These are phyloP conservation scores for Sebastes itinus DNA, from an alignment of 2,797 vertebrate species.

Conservation along the genomic window DNA sequence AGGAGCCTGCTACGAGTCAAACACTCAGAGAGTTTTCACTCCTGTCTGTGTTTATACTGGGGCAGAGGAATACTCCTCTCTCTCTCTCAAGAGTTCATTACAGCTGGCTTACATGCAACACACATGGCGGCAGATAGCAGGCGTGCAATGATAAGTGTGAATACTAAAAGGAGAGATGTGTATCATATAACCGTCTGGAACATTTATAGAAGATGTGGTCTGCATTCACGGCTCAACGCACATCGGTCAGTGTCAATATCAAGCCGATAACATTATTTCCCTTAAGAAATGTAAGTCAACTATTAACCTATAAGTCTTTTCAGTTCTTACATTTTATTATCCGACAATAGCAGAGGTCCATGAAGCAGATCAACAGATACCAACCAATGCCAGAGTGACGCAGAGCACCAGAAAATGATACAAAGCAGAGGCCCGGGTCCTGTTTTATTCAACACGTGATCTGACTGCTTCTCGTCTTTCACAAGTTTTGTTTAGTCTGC, in stretches of 20 bases:
- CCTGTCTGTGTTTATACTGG: slow-evolving; percentile 68
- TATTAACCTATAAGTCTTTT: background rate
- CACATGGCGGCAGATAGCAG: slow-evolving; percentile 41
- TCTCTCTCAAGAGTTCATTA: slow-evolving; percentile 46
- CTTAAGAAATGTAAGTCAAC: background rate
- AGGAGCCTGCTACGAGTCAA: slow-evolving; percentile 64
- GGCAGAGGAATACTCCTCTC: slow-evolving; percentile 42
- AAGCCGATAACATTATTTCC: background rate
- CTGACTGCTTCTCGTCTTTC: slow-evolving; percentile 46
- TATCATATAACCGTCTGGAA: slow-evolving; percentile 8
- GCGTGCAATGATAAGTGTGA: slow-evolving; percentile 18
- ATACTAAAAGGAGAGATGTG: slow-evolving; percentile 10
- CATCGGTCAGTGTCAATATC: background rate
- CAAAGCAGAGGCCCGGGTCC: background rate
- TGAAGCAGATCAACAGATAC: background rate
- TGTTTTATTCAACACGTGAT: slow-evolving; percentile 35
- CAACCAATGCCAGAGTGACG: background rate
- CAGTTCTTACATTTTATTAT: background rate
- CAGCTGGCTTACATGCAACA: slow-evolving; percentile 36
- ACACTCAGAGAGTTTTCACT: slow-evolving; percentile 62
- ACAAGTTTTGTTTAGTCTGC: slow-evolving; percentile 66
- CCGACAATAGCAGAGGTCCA: background rate
- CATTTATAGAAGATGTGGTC: slow-evolving; percentile 19
- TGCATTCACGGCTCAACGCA: background rate
- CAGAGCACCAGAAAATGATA: slow-evolving; percentile 5